Evolutionary conservation across 2,797 vertebrate genomes (phyloP).

Genomic region (Hypotaenidia okinawae): DNA sequence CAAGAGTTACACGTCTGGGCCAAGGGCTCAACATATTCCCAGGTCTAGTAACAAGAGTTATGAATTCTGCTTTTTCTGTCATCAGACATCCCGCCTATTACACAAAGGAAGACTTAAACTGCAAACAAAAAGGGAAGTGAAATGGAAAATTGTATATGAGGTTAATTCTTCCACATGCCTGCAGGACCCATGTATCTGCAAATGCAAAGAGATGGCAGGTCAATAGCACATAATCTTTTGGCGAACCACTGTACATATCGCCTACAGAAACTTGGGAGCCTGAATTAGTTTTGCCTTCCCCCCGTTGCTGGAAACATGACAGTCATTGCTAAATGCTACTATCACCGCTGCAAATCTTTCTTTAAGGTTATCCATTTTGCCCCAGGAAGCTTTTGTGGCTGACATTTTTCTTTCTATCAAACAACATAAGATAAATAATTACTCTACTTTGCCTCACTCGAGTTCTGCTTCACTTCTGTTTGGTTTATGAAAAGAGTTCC

Average conservation of each 20-base stretch:
- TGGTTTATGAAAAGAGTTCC: slow-evolving; percentile 1
- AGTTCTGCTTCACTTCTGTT: not conserved
- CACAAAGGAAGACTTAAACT: not conserved
- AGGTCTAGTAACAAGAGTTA: not conserved
- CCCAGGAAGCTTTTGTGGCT: slow-evolving; percentile 30
- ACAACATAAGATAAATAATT: slow-evolving; percentile 39
- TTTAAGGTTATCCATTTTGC: slow-evolving; percentile 36
- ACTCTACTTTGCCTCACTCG: not conserved
- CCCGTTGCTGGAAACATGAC: not conserved
- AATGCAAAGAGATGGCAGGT: not conserved
- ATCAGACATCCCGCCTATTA: not conserved
- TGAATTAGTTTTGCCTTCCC: not conserved
- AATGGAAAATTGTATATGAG: not conserved
- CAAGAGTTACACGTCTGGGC: not conserved
- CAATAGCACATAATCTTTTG: not conserved
- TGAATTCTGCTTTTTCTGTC: not conserved
- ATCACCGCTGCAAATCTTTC: slow-evolving; percentile 19
- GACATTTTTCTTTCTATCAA: slow-evolving; percentile 28
- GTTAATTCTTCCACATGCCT: not conserved
- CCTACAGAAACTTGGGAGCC: not conserved
- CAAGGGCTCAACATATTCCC: not conserved
- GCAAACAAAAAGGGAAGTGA: not conserved
- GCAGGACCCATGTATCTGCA: not conserved
- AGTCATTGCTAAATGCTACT: not conserved
- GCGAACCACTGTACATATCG: not conserved